Evolutionary conservation across 35 echinoderm and acorn worm species (phyloP).

Genomic region (Ophioderma brevispina): DNA sequence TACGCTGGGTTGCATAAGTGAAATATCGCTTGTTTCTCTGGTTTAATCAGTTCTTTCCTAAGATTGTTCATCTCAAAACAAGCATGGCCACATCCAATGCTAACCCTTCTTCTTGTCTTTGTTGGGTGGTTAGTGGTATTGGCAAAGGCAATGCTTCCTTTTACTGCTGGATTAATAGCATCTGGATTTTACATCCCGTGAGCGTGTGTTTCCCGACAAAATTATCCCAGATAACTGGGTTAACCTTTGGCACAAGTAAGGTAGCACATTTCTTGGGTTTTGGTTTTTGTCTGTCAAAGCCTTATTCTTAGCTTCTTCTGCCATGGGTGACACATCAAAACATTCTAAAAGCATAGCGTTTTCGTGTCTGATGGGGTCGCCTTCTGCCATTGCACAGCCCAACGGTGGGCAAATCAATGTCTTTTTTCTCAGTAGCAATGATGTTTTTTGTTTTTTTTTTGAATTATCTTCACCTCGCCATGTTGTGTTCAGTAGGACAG

Average conservation of each 20-base stretch:
- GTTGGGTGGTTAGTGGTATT: background rate
- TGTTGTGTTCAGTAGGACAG: no score
- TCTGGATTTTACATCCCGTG: background rate
- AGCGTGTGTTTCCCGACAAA: background rate
- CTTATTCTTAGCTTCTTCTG: no score
- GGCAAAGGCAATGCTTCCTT: background rate
- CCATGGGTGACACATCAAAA: no score
- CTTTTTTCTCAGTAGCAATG: no score
- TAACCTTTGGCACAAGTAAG: background rate
- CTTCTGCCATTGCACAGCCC: no score
- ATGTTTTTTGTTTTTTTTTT: no score
- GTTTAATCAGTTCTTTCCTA: slow-evolving; percentile 21
- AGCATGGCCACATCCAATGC: no score
- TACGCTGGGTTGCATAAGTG: slow-evolving; percentile 27
- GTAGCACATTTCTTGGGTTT: background rate
- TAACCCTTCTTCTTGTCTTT: background rate
- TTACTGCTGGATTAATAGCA: background rate
- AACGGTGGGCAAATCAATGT: no score
- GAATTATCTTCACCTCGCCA: no score
- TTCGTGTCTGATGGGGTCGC: no score
- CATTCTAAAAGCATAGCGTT: no score
- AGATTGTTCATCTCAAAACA: slow-evolving; percentile 2
- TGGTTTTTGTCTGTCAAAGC: background rate
- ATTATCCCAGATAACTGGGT: background rate
- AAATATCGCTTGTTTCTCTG: slow-evolving; percentile 8